Evolutionary conservation across 2,888 invertebrate genomes (phyloP).

Genomic region (Limenitis camilla): DNA sequence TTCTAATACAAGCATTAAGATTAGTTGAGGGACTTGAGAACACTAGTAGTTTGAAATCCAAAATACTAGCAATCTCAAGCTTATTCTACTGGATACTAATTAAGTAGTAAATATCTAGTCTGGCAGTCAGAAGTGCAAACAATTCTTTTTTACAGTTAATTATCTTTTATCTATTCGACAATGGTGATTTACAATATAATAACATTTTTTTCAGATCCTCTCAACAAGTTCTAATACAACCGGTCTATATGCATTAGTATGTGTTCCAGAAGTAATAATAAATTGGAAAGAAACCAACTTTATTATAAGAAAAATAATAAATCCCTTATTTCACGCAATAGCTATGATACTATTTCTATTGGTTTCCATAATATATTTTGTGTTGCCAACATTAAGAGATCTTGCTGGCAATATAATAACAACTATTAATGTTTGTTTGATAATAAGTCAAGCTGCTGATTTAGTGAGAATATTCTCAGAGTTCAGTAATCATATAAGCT

Average conservation of each 20-base stretch:
- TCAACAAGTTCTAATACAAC: slow-evolving; percentile 68
- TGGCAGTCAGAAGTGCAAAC: too few relatives aligned
- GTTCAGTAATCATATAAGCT: slow-evolving; percentile 85
- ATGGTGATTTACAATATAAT: neutral
- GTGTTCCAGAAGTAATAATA: slow-evolving; percentile 80
- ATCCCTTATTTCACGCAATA: slow-evolving; percentile 84
- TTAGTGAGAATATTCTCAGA: slow-evolving; percentile 86
- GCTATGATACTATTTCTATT: slow-evolving; percentile 80
- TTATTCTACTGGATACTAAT: too few relatives aligned
- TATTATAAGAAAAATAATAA: slow-evolving; percentile 82
- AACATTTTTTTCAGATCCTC: slow-evolving; percentile 56
- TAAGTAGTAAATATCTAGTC: too few relatives aligned
- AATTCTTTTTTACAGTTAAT: too few relatives aligned
- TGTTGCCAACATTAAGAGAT: slow-evolving; percentile 87
- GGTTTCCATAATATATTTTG: slow-evolving; percentile 86
- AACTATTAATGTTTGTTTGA: slow-evolving; percentile 84
- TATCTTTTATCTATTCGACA: too few relatives aligned
- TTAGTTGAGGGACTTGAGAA: too few relatives aligned
- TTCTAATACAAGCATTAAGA: too few relatives aligned
- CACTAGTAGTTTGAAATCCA: too few relatives aligned
- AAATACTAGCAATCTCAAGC: too few relatives aligned
- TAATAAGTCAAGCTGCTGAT: slow-evolving; percentile 84
- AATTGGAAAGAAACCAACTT: slow-evolving; percentile 84
- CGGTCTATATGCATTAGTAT: slow-evolving; percentile 82
- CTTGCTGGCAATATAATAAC: slow-evolving; percentile 89